These are phyloP conservation scores for Drosophila neocordata DNA, from an alignment of 1,140 invertebrate species.

Conservation along the genomic window DNA sequence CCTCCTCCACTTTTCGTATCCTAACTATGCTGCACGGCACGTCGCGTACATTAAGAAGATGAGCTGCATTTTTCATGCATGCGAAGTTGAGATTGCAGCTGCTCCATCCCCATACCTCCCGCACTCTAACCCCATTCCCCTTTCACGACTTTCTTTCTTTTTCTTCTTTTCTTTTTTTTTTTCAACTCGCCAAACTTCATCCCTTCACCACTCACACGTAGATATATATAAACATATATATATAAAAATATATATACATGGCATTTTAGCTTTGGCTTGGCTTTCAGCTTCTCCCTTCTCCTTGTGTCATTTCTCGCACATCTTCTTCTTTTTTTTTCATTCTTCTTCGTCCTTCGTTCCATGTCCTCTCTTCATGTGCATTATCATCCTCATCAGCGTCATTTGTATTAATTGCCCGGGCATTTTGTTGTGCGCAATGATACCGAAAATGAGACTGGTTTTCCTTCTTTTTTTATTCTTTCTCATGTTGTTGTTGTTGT, in stretches of 20 bases:
- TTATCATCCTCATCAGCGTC: slow-evolving; percentile 69
- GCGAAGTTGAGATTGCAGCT: slow-evolving; percentile 79
- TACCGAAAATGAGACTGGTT: slow-evolving; percentile 63
- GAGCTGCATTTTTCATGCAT: slow-evolving; percentile 81
- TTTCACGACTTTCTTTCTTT: too few relatives aligned
- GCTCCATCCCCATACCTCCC: background rate
- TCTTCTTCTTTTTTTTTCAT: background rate
- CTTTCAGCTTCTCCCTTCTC: slow-evolving; percentile 10
- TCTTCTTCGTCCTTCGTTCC: slow-evolving; percentile 10
- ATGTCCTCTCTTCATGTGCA: slow-evolving; percentile 36
- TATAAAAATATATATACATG: background rate
- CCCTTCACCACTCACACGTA: background rate
- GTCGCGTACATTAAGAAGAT: slow-evolving; percentile 80
- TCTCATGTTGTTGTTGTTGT: slow-evolving; percentile 23
- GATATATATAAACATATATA: background rate
- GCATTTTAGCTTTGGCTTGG: slow-evolving; percentile 43
- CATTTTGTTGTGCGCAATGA: slow-evolving; percentile 74
- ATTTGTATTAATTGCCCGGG: slow-evolving; percentile 78
- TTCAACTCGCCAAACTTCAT: slow-evolving; percentile 2
- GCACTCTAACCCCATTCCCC: slow-evolving; percentile 7
- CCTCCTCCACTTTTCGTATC: background rate
- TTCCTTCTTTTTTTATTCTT: slow-evolving; percentile 23
- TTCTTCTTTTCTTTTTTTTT: background rate
- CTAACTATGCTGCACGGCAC: slow-evolving; percentile 58
- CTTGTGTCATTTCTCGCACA: slow-evolving; percentile 5